Base-by-base conservation (phyloP, 2,113 vertebrate genomes). In the Phalacrocorax aristotelis region DNA sequence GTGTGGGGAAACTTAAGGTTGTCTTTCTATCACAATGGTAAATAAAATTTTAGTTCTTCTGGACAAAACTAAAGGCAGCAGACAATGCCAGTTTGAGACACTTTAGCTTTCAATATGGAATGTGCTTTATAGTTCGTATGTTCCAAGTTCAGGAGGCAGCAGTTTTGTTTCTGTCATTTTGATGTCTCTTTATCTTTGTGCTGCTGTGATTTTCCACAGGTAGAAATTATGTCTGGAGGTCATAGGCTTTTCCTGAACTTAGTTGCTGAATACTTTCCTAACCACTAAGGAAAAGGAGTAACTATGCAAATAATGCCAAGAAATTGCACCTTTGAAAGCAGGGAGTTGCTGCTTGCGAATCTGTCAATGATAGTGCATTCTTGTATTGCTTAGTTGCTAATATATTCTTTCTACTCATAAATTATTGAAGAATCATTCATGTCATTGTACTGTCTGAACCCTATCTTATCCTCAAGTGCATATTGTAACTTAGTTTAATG, bases 281-380 rank as follows among this genome's bases (percentile, higher is more conserved):
- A 27, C 29, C 0, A 7, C 83, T 55, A 40, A 78, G 61, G 74
- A 36, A 61, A 78, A 81, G 78, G 82, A 85, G 75, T 94, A 96
- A 96, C 96, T 97, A 95, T 97, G 94, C 87, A 92, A 97, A 87
- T 42, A 69, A 81, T 29, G 54, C 87, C 75, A 49, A 90, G 93
- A 68, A 80, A 48, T 49, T 69, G 48, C 87, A 77, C 54, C 79
- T 82, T 72, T n/a, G 83, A 49, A 49, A 83, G 87, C 86, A 42
- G 38, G 72, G 75, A 34, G 19, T 54, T 66, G 34, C 89, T 91
- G 46, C 72, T 79, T 49, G 64, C 4, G 1, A 55, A 9, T 19
- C 74, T 68, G 48, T 83, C 38, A 14, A 2, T 20, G 62, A 3
- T 20, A 29, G 51, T 30, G 65, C 52, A 9, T 83, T 60, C 86